phyloP scores from a whole-genome alignment of 2,888 invertebrate species.

The Agonopterix subpropinquella region DNA sequence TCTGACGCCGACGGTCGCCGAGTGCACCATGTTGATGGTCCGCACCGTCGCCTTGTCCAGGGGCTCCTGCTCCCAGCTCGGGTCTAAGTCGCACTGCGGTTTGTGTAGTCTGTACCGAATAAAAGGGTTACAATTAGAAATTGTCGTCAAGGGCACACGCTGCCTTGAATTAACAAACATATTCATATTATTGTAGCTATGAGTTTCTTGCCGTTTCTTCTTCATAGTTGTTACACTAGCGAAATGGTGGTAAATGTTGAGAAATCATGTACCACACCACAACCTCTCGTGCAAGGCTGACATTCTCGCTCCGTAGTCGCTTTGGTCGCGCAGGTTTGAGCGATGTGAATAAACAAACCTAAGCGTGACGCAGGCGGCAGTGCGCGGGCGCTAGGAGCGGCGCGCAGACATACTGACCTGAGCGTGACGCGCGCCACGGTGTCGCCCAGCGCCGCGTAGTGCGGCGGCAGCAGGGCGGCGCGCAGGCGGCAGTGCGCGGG shows the following conservation, averaged over 20 bases:
- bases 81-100: conserved; percentile 87
- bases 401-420: conserved; percentile 80
- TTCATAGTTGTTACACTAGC: too few relatives aligned
- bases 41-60: conserved; percentile 78
- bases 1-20: conserved; percentile 46
- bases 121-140: background rate
- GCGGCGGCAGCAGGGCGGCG: conserved; percentile 46
- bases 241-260: too few relatives aligned
- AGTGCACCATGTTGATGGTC: conserved; percentile 76
- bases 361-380: conserved; percentile 80
- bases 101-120: conserved; percentile 75
- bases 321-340: too few relatives aligned
- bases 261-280: too few relatives aligned
- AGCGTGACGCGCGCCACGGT: conserved; percentile 84
- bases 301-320: too few relatives aligned
- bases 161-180: too few relatives aligned
- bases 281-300: too few relatives aligned
- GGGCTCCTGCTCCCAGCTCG: conserved; percentile 85
- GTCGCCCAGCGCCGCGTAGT: conserved; percentile 63
- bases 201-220: too few relatives aligned
- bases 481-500: conserved; percentile 78
- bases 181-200: too few relatives aligned
- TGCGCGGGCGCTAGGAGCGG: conserved; percentile 50
- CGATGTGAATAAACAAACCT: too few relatives aligned
- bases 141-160: too few relatives aligned